Evolutionary conservation across 2,797 vertebrate species (phyloP), one percentile per base, ranked within the genome.

Genomic region (Tiaroga cobitis): DNA sequence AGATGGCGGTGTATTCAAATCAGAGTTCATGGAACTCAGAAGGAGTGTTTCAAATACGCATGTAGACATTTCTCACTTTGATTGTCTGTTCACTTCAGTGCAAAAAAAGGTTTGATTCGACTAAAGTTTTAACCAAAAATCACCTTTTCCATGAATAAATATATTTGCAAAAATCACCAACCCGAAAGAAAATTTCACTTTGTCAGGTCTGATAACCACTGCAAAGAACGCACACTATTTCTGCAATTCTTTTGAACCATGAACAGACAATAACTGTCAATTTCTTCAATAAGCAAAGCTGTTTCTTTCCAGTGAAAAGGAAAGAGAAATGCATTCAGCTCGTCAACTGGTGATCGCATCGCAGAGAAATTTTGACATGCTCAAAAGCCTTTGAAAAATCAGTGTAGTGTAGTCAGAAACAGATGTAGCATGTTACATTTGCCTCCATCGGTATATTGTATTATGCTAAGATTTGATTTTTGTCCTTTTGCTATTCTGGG

Each of bases 371-470:
- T 68, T 72, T 79, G 76, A 79, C 83, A 49, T 73, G 76, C 43
- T 80, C 41, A 72, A 80, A 85, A 85, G 54, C 76, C 83, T 80
- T 85, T 80, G 83, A 80, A 80, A 85, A 85, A 63, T 85, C 83
- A 73, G 77, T 26, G 67, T 72, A 80, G 51, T 80, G 76, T 72
- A 80, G 67, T 70, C 67, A 73, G 68, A 80, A 85, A 73, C 83
- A 85, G 76, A 85, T 85, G 83, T 41, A 49, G 76, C 29, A 43
- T 80, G 65, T 49, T 85, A 70, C 67, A 26, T 72, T 84, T 79
- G 54, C 54, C 54, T 80, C 76, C 26, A 41, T 77, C 46, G 59
- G 74, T 84, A 32, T 41, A 69, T 78, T 49, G 61, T 54, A 83
- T 77, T 79, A 70, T 46, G 51, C 68, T 61, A 77, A 80, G 77